Percentiles rank a stretch among this genome's conserved stretches.
Evolutionary conservation across 2,113 vertebrate species (phyloP).

Genomic region (Dendropsophus ebraccatus): DNA sequence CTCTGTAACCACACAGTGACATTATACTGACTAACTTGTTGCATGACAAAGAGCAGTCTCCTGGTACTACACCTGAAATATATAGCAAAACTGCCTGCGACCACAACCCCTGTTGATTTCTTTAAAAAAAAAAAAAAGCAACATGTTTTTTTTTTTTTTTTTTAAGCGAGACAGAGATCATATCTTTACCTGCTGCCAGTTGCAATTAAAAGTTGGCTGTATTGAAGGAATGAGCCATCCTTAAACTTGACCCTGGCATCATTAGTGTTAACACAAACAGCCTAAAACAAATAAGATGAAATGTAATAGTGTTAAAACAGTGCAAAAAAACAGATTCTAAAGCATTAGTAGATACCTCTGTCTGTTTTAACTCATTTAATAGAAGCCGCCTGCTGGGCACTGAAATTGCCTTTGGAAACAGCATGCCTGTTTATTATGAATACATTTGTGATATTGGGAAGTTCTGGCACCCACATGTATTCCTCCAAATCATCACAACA

Average conservation of each 20-base stretch:
- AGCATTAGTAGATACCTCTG: background rate
- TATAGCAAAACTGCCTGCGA: no score
- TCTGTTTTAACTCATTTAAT: background rate
- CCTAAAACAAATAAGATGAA: slow-evolving; percentile 68
- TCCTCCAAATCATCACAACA: background rate
- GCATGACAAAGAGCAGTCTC: no score
- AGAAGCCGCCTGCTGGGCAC: background rate
- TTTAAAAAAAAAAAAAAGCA: no score
- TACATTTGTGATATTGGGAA: background rate
- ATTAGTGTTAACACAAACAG: slow-evolving; percentile 70
- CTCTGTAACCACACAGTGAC: no score
- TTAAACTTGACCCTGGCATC: slow-evolving; percentile 71
- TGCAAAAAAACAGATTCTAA: no score
- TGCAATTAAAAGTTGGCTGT: slow-evolving; percentile 81
- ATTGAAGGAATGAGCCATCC: slow-evolving; percentile 74
- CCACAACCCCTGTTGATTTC: no score
- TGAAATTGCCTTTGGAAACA: background rate
- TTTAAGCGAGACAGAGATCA: no score
- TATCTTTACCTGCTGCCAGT: slow-evolving; percentile 86
- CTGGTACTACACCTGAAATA: no score
- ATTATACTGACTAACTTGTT: no score
- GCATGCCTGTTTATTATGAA: background rate
- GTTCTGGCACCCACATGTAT: background rate
- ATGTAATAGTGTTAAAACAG: background rate
- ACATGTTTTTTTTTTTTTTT: no score